phyloP scores from a whole-genome alignment of 2,113 vertebrate species.

The Halichoeres trimaculatus region DNA sequence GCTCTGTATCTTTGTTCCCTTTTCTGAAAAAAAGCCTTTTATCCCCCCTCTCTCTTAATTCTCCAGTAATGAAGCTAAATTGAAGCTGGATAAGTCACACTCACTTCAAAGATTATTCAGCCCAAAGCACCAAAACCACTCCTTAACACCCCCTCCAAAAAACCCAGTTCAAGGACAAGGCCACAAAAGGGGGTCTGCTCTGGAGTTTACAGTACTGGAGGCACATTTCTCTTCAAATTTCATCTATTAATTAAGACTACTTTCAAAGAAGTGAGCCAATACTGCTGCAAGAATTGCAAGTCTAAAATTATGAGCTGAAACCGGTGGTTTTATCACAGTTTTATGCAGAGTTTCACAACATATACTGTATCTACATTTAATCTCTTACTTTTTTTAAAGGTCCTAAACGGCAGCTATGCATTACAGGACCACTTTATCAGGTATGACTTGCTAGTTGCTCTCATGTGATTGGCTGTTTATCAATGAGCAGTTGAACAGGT shows the following conservation, averaged over 20 bases:
- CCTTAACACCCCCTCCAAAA: background rate
- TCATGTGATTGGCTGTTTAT: too few species aligned
- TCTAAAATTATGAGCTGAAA: too few species aligned
- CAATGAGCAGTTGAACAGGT: too few species aligned
- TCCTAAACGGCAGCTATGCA: too few species aligned
- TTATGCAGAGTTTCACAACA: too few species aligned
- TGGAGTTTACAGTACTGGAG: too few species aligned
- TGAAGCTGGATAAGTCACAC: conserved; percentile 27
- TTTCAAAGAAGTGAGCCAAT: background rate
- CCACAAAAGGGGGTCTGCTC: background rate
- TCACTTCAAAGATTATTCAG: conserved; percentile 38
- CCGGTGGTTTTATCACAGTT: too few species aligned
- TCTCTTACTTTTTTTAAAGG: too few species aligned
- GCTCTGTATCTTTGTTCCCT: conserved; percentile 4
- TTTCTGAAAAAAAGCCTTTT: conserved; percentile 39
- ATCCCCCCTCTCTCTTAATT: conserved; percentile 32
- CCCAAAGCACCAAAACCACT: conserved; percentile 12
- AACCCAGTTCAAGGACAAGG: conserved; percentile 13
- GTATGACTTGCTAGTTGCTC: too few species aligned
- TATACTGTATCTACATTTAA: too few species aligned
- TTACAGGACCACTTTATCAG: too few species aligned
- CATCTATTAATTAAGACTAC: background rate
- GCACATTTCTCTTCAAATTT: background rate
- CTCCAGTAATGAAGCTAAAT: conserved; percentile 24
- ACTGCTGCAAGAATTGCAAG: too few species aligned